Evolutionary conservation across 2,797 vertebrate species (phyloP).

Genomic region (Leptodactylus fallax): DNA sequence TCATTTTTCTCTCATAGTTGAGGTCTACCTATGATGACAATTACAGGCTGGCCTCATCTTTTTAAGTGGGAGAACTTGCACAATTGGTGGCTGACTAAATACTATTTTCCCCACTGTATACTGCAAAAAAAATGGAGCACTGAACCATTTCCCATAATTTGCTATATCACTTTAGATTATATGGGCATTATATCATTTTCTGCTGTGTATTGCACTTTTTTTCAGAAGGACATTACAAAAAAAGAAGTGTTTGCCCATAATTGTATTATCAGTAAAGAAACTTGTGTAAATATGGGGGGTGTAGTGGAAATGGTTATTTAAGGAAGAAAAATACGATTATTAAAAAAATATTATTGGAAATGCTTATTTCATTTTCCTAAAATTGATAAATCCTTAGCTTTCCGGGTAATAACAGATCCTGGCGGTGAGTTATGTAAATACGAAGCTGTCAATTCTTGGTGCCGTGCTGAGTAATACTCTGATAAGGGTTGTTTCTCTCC

Average conservation of each 20-base stretch:
- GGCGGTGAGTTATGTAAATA: background rate
- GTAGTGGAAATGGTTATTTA: background rate
- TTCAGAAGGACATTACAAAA: background rate
- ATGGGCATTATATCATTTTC: background rate
- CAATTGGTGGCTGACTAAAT: no score
- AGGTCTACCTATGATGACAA: no score
- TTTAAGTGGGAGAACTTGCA: no score
- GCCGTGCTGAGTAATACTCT: constrained; percentile 25
- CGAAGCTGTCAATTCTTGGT: background rate
- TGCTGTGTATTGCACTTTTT: background rate
- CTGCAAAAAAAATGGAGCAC: no score
- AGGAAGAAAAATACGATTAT: background rate
- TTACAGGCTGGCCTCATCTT: no score
- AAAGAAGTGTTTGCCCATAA: background rate
- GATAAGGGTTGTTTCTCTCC: constrained; percentile 21
- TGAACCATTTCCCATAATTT: no score
- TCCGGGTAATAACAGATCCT: background rate
- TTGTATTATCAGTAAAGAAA: background rate
- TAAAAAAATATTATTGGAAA: background rate
- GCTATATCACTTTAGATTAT: background rate
- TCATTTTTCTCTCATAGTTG: no score
- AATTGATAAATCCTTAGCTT: constrained; percentile 3
- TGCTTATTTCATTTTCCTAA: constrained; percentile 11
- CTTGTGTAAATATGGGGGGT: background rate
- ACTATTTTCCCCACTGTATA: no score